Conservation (phyloP, 2,888 invertebrate genomes). For the Sinotaia quadrata region DNA sequence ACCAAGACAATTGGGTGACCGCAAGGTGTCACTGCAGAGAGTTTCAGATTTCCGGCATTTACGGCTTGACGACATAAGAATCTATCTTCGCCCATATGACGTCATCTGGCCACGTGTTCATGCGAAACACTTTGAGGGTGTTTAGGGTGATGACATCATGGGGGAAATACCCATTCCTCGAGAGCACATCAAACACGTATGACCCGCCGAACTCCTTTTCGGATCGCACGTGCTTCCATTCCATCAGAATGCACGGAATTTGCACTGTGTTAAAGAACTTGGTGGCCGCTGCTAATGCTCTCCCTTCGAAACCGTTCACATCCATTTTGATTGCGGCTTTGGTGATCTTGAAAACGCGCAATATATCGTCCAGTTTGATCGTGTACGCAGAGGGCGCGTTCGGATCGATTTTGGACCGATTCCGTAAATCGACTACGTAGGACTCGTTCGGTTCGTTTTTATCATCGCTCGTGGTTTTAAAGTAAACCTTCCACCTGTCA, state of each 20-base stretch:
- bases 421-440: background rate
- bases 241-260: conserved; percentile 13
- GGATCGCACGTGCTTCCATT: background rate
- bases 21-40: background rate
- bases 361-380: conserved; percentile 7
- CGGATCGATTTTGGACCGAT: background rate
- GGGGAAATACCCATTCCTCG: conserved; percentile 8
- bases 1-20: background rate
- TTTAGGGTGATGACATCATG: conserved; percentile 10
- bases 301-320: conserved; percentile 1
- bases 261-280: conserved; percentile 15
- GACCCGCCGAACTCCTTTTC: conserved; percentile 11
- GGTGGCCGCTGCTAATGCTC: conserved; percentile 3
- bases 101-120: background rate
- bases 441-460: background rate
- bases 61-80: background rate
- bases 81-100: conserved; percentile 9
- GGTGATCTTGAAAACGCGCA: background rate
- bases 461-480: background rate
- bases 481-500: background rate
- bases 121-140: conserved; percentile 6
- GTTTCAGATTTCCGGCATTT: background rate
- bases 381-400: background rate
- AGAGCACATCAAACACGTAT: conserved; percentile 11
- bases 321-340: conserved; percentile 10